phyloP scores from a whole-genome alignment of 2,113 vertebrate genomes.

The Corynorhinus townsendii region DNA sequence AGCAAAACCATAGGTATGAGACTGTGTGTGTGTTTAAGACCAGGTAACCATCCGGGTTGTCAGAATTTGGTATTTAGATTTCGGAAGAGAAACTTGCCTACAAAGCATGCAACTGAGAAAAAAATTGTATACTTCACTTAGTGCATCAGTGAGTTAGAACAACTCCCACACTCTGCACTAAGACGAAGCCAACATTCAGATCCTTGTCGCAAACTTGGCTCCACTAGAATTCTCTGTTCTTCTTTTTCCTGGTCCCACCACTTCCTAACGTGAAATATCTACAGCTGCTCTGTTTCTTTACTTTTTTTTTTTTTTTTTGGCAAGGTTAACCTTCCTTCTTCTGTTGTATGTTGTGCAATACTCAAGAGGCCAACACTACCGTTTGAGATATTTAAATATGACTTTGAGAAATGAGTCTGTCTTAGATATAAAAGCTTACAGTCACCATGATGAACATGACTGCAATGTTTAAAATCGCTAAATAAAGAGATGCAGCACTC shows the following conservation, averaged over 20 bases:
- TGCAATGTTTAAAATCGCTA: slow-evolving; percentile 60
- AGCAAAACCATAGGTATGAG: background rate
- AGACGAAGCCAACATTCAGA: background rate
- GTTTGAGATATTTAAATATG: slow-evolving; percentile 52
- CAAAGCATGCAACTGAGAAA: background rate
- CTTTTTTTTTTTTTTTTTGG: too few species aligned
- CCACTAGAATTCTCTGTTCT: background rate
- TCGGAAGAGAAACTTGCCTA: background rate
- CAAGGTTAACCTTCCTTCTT: background rate
- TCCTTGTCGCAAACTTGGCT: background rate
- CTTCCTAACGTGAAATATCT: background rate
- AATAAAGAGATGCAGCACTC: slow-evolving; percentile 61
- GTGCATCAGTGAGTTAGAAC: slow-evolving; percentile 4
- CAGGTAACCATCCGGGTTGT: background rate
- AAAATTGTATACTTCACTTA: background rate
- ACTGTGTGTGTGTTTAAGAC: background rate
- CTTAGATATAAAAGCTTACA: slow-evolving; percentile 52
- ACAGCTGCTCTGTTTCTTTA: background rate
- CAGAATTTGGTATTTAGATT: background rate
- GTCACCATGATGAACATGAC: slow-evolving; percentile 60
- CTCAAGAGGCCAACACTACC: slow-evolving; percentile 10
- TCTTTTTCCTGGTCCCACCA: background rate
- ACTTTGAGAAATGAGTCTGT: slow-evolving; percentile 64
- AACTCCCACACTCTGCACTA: slow-evolving; percentile 17
- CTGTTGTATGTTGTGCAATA: background rate